Conservation (phyloP, 2,888 invertebrate species). For the Anarsia innoxiella region DNA sequence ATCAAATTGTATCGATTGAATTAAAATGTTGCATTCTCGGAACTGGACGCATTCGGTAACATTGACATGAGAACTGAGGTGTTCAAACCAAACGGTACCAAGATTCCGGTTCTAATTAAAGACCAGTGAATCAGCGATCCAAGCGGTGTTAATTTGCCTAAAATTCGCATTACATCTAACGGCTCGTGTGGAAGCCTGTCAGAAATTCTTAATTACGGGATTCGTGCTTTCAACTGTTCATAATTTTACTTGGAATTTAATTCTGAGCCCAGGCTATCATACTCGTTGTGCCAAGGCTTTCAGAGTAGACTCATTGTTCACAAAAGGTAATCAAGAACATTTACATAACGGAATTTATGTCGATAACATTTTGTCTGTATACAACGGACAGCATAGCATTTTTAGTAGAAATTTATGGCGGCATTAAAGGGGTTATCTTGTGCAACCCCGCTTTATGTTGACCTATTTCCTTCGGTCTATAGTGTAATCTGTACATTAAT, state of each 20-base stretch:
- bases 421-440: conserved; percentile 43
- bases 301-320: conserved; percentile 1
- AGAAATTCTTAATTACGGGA: conserved; percentile 28
- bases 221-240: conserved; percentile 20
- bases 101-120: conserved; percentile 64
- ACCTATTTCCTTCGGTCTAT: conserved; percentile 43
- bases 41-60: conserved; percentile 44
- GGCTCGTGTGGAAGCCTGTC: conserved; percentile 31
- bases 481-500: conserved; percentile 45
- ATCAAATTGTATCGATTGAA: no score
- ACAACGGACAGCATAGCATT: conserved; percentile 21
- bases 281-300: no score
- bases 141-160: conserved; percentile 50
- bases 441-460: conserved; percentile 41
- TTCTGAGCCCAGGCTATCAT: no score
- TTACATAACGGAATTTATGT: conserved; percentile 13
- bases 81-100: conserved; percentile 54
- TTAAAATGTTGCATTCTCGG: conserved; percentile 53
- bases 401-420: conserved; percentile 42
- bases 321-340: conserved; percentile 7
- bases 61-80: conserved; percentile 38
- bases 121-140: conserved; percentile 51
- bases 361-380: conserved; percentile 15
- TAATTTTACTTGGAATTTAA: no score
- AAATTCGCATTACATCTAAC: conserved; percentile 52